phyloP scores from a whole-genome alignment of 2,888 invertebrate species.

The Acronicta psi region DNA sequence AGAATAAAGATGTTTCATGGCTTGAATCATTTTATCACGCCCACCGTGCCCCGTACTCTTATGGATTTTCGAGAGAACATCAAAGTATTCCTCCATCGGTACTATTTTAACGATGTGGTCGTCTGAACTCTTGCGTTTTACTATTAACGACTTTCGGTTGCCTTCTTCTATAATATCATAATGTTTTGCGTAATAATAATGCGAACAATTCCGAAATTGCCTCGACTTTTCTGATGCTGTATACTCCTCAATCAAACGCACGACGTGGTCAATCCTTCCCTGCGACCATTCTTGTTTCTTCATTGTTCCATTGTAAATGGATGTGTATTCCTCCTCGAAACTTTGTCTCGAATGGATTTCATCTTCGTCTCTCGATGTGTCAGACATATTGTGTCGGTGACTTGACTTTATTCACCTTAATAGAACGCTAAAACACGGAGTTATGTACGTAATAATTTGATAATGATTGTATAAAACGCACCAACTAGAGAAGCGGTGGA shows the following conservation, averaged over 20 bases:
- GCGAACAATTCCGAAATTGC: constrained; percentile 4
- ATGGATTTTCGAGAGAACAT: constrained; percentile 32
- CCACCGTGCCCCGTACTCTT: constrained; percentile 34
- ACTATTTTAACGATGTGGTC: constrained; percentile 25
- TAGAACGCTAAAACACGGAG: not conserved
- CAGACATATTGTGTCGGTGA: constrained; percentile 5
- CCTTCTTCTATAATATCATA: constrained; percentile 29
- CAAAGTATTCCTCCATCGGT: constrained; percentile 38
- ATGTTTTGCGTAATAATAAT: constrained; percentile 34
- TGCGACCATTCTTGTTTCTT: constrained; percentile 32
- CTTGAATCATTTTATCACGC: constrained; percentile 32
- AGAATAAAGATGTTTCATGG: constrained; percentile 13
- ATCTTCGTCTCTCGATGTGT: constrained; percentile 4
- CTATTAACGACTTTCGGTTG: constrained; percentile 19
- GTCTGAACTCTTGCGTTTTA: constrained; percentile 15
- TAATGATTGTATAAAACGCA: not conserved
- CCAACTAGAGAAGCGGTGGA: not conserved
- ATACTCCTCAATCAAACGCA: constrained; percentile 25
- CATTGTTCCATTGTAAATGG: constrained; percentile 1
- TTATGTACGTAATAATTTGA: not conserved
- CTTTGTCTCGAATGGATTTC: constrained; percentile 1
- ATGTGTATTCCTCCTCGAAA: constrained; percentile 10
- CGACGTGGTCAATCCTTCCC: constrained; percentile 20
- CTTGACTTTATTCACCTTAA: not conserved
- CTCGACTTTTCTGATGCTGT: not conserved